phyloP scores from a whole-genome alignment of 2,113 vertebrate genomes.

The Myiopsitta monachus region DNA sequence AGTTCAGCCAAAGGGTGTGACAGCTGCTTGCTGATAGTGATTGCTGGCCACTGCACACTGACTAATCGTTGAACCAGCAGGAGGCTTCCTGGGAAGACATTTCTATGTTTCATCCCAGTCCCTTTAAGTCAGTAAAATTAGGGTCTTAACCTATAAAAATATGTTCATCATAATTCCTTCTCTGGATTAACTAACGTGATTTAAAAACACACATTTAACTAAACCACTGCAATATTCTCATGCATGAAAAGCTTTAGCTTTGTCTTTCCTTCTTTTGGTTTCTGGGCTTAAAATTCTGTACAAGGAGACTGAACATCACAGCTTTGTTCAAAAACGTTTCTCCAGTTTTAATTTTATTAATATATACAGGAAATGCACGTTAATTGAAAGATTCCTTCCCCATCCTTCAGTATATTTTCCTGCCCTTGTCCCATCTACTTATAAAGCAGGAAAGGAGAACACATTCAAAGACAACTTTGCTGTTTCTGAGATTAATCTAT shows the following conservation, averaged over 20 bases:
- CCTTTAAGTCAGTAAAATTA: neutral
- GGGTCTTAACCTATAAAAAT: neutral
- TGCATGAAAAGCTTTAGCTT: neutral
- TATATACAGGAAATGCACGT: accelerated
- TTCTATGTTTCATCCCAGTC: neutral
- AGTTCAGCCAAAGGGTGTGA: slow-evolving; percentile 50
- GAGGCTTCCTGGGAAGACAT: neutral
- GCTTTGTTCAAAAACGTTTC: neutral
- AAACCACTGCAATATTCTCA: neutral
- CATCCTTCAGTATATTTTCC: neutral
- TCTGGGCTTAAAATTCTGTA: neutral
- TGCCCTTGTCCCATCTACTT: neutral
- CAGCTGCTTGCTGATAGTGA: slow-evolving; percentile 36
- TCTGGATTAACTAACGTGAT: neutral
- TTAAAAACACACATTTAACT: neutral
- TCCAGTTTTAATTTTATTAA: neutral
- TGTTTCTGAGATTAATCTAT: neutral
- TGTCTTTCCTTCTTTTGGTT: neutral
- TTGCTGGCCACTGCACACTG: neutral
- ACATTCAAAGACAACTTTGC: neutral
- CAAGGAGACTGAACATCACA: neutral
- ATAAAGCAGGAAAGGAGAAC: neutral
- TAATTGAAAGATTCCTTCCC: neutral
- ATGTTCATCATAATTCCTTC: neutral
- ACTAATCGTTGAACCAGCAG: neutral